A percentile compares a stretch with the other conserved stretches of the same genome.
These are phyloP conservation scores for Hofmannophila pseudospretella DNA, from an alignment of 2,888 invertebrate genomes.

Conservation along the genomic window DNA sequence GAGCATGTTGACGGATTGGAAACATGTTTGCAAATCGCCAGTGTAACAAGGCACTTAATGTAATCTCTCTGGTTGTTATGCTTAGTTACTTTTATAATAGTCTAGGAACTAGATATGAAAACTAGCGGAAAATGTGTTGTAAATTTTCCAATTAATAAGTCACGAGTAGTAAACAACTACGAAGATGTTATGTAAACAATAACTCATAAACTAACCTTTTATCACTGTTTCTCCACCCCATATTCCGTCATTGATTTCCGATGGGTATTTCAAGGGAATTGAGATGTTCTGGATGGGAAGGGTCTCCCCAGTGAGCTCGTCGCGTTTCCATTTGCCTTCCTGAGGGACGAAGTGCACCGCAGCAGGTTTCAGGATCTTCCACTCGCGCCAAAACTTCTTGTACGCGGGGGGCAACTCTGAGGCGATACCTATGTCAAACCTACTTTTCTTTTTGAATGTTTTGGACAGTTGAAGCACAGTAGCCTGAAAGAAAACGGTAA, in stretches of 20 bases:
- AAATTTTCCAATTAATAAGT: no score
- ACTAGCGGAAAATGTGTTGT: no score
- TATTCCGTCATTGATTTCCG: slow-evolving; percentile 89
- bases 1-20: no score
- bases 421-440: slow-evolving; percentile 83
- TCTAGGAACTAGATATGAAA: no score
- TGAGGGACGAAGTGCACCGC: slow-evolving; percentile 85
- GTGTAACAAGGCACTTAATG: no score
- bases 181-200: slow-evolving; percentile 13
- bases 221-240: slow-evolving; percentile 98
- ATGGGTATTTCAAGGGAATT: slow-evolving; percentile 86
- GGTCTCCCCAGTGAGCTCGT: slow-evolving; percentile 85
- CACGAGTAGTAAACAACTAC: slow-evolving; percentile 7
- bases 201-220: slow-evolving; percentile 75
- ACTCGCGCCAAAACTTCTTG: slow-evolving; percentile 91
- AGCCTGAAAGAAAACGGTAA: slow-evolving; percentile 49
- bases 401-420: slow-evolving; percentile 86
- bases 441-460: slow-evolving; percentile 67
- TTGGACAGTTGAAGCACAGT: slow-evolving; percentile 66
- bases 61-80: no score
- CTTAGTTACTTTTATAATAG: no score
- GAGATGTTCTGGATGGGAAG: slow-evolving; percentile 85
- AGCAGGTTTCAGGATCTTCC: slow-evolving; percentile 82
- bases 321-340: slow-evolving; percentile 83
- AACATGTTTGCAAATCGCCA: no score